phyloP scores from a whole-genome alignment of 2,797 vertebrate species.

The Orestias chungarensis region DNA sequence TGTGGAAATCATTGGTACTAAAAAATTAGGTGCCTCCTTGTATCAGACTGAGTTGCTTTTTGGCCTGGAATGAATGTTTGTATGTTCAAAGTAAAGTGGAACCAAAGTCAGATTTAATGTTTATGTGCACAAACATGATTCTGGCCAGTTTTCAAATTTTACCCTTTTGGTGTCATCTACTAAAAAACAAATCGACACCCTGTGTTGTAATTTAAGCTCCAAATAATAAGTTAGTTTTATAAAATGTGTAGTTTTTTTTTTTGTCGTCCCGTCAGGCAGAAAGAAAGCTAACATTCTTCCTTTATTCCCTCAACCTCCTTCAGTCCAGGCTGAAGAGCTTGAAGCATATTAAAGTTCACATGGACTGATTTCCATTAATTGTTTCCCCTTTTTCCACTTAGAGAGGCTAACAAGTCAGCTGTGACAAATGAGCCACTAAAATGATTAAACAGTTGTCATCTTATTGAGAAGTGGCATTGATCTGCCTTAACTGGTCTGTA shows the following conservation, averaged over 20 bases:
- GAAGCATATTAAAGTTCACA: slow-evolving; percentile 4
- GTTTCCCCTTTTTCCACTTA: neutral
- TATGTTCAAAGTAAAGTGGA: neutral
- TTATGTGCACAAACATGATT: neutral
- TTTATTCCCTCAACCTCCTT: neutral
- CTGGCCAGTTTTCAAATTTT: too few species aligned
- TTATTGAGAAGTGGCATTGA: slow-evolving; percentile 33
- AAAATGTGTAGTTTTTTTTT: neutral
- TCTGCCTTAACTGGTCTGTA: slow-evolving; percentile 17
- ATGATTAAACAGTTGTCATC: slow-evolving; percentile 29
- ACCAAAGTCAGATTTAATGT: neutral
- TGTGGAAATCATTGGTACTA: neutral
- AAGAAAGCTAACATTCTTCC: neutral
- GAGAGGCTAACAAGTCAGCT: slow-evolving; percentile 26
- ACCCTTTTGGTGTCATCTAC: too few species aligned
- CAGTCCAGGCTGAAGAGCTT: neutral
- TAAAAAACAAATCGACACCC: too few species aligned
- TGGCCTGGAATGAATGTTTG: neutral
- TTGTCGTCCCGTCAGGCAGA: neutral
- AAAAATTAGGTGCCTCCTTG: neutral
- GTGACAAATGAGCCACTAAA: slow-evolving; percentile 40
- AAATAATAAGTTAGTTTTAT: neutral
- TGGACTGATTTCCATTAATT: slow-evolving; percentile 18
- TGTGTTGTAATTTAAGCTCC: too few species aligned
- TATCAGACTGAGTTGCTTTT: neutral